Percentiles rank a stretch among this genome's conserved stretches.
Conservation (phyloP, 1,140 invertebrate genomes). For the Panagrolaimus sp. region DNA sequence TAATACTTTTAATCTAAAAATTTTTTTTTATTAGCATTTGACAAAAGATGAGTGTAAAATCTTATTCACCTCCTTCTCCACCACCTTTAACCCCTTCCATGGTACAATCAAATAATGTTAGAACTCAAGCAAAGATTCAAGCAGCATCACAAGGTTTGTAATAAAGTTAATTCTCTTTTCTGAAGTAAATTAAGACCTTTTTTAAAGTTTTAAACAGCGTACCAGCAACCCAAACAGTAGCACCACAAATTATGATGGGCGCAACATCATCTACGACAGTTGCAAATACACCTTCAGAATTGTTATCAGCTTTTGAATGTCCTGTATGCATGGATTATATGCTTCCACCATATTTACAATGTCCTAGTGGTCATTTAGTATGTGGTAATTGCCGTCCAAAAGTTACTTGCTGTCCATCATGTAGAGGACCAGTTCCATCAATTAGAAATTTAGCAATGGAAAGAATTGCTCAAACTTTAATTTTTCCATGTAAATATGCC, state of each 20-base stretch:
- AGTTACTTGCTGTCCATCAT: slow-evolving; percentile 91
- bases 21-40: too few relatives aligned
- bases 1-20: too few relatives aligned
- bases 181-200: too few relatives aligned
- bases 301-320: slow-evolving; percentile 75
- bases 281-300: slow-evolving; percentile 13
- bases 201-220: too few relatives aligned
- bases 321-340: slow-evolving; percentile 99
- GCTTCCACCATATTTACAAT: slow-evolving; percentile 79
- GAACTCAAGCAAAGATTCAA: too few relatives aligned
- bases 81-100: too few relatives aligned
- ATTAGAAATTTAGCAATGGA: slow-evolving; percentile 98
- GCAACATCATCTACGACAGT: neutral
- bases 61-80: too few relatives aligned
- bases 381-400: slow-evolving; percentile 93
- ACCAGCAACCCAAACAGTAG: neutral
- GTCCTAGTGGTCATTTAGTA: slow-evolving; percentile 72
- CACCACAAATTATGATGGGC: neutral
- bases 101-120: too few relatives aligned
- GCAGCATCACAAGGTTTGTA: too few relatives aligned
- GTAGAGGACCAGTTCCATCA: slow-evolving; percentile 86
- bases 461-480: slow-evolving; percentile 85
- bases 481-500: slow-evolving; percentile 97
- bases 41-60: too few relatives aligned
- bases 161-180: too few relatives aligned